Evolutionary conservation across 2,888 invertebrate species (phyloP).

Genomic region (Caenorhabditis sp.): DNA sequence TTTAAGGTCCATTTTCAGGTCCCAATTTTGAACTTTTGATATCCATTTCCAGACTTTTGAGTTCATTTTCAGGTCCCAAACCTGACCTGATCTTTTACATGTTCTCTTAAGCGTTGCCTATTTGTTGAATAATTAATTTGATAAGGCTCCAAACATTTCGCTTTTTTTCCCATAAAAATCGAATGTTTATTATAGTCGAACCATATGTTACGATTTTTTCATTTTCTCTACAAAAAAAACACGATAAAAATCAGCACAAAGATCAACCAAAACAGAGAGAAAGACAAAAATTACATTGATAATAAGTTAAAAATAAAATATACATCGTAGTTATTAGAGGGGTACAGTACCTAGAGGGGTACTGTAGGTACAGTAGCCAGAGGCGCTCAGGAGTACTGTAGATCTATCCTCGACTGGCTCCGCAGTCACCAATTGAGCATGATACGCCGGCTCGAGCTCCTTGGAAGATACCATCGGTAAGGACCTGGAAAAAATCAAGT

Average conservation of each 20-base stretch:
- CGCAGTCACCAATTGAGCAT: conserved; percentile 55
- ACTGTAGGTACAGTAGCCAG: background rate
- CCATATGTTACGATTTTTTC: conserved; percentile 3
- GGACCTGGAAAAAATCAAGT: background rate
- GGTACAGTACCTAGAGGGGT: background rate
- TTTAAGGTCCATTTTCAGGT: no score
- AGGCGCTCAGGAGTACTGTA: background rate
- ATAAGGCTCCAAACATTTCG: background rate
- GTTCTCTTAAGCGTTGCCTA: no score
- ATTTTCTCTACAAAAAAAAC: background rate
- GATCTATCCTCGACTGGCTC: conserved; percentile 33
- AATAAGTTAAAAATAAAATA: no score
- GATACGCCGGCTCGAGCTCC: conserved; percentile 42
- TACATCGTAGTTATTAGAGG: no score
- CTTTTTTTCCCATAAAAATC: background rate
- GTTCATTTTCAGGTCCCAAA: no score
- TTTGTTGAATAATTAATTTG: no score
- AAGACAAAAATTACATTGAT: background rate
- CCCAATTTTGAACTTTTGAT: no score
- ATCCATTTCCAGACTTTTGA: no score
- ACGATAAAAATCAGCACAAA: background rate
- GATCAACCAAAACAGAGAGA: background rate
- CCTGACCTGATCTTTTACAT: no score
- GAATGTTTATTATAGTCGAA: background rate
- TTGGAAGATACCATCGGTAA: conserved; percentile 25